Evolutionary conservation across 2,888 invertebrate genomes (phyloP).

Genomic region (Leptarthrus brevirostris): DNA sequence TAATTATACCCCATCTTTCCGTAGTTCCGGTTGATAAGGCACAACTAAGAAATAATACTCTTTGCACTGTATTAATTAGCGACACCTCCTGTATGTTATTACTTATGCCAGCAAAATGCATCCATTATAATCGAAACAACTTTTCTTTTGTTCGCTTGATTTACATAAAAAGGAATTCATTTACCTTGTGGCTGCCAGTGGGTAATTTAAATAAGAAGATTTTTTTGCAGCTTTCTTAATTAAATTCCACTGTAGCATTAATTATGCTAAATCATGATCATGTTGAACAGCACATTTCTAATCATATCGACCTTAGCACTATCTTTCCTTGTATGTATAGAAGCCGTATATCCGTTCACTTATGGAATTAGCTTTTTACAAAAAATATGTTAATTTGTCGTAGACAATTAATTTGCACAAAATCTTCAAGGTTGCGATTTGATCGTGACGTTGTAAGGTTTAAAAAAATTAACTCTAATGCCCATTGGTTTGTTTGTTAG

Average conservation of each 20-base stretch:
- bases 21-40: too few species aligned
- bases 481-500: neutral
- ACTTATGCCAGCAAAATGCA: too few species aligned
- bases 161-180: neutral
- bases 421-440: neutral
- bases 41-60: too few species aligned
- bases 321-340: too few species aligned
- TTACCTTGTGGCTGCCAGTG: neutral
- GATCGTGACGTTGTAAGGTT: neutral
- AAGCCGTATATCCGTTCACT: too few species aligned
- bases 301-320: too few species aligned
- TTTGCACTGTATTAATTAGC: neutral
- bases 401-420: neutral
- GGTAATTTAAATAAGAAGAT: too few species aligned
- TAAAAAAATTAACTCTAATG: neutral
- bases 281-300: neutral
- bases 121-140: neutral
- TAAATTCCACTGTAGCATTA: neutral
- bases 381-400: neutral
- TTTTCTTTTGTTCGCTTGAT: neutral
- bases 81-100: neutral
- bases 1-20: neutral
- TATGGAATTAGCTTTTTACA: neutral
- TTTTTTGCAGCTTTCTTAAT: neutral
- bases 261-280: neutral